Percentiles rank a stretch among this genome's conserved stretches.
Evolutionary conservation across 1,140 invertebrate genomes (phyloP).

Genomic region (Pseudomyrmex gracilis): DNA sequence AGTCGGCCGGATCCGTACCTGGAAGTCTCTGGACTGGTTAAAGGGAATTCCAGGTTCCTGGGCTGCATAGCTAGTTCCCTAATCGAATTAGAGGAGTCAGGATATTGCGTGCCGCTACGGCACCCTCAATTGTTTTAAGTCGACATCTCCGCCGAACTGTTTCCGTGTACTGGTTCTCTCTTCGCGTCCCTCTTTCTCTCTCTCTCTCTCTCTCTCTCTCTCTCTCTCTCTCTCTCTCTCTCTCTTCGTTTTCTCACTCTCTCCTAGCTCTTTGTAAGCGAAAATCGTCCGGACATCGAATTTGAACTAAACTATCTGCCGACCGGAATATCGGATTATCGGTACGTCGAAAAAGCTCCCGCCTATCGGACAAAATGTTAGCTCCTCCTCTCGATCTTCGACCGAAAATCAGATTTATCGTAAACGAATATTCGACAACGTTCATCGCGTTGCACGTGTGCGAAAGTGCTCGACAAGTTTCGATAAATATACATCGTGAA

Average conservation of each 20-base stretch:
- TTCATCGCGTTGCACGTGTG: neutral
- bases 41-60: slow-evolving; percentile 77
- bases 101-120: slow-evolving; percentile 84
- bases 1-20: slow-evolving; percentile 71
- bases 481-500: neutral
- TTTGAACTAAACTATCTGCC: slow-evolving; percentile 84
- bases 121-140: slow-evolving; percentile 85
- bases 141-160: slow-evolving; percentile 82
- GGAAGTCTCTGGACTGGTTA: slow-evolving; percentile 66
- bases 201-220: slow-evolving; percentile 7
- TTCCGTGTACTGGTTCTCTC: slow-evolving; percentile 59
- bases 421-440: slow-evolving; percentile 57
- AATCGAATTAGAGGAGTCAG: slow-evolving; percentile 85
- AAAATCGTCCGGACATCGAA: slow-evolving; percentile 84
- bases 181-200: neutral
- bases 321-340: slow-evolving; percentile 81
- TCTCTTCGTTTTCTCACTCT: slow-evolving; percentile 1
- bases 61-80: slow-evolving; percentile 80
- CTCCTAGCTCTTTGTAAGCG: too few species aligned
- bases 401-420: slow-evolving; percentile 67
- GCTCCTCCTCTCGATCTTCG: slow-evolving; percentile 52
- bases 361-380: neutral
- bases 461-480: neutral
- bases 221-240: slow-evolving; percentile 10
- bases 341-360: slow-evolving; percentile 64